Evolutionary conservation across 1,140 invertebrate genomes (phyloP), one percentile per base, ranked within the genome.

Genomic region (Wasmannia auropunctata): DNA sequence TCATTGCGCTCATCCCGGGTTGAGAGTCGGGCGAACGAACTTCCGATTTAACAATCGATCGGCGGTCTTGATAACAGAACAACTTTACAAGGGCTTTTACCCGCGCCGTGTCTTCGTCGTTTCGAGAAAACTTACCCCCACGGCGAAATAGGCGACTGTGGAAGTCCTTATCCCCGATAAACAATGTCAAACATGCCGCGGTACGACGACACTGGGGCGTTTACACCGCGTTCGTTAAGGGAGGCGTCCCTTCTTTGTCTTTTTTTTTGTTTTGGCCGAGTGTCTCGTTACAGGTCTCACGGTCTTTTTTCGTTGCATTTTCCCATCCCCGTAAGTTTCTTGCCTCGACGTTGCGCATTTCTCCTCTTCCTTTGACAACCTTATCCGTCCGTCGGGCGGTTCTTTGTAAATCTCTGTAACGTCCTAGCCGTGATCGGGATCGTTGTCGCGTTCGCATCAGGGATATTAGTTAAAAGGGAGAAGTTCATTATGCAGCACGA

Each of bases 151-250:
- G 60, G 40, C 67, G 67, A 70, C 69, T 74, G 54, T 65, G 62
- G 43, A 58, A 79, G 70, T 86, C 46, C 65, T 74, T 85, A 51
- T 76, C 62, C 62, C 51, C 77, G 87, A 88, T 90, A 90, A 90
- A 91, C 89, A 90, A 91, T 90, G 86, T 90, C 86, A 86, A 84
- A 84, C 88, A 84, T 90, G 77, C 67, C 81, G 62, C 79, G 83
- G 54, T 60, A 81, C 70, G 72, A 84, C 31, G 88, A 85, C 58
- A 75, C 63, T 65, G 46, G 14, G n/a, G 76, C 67, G 80, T 80
- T 90, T 84, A 84, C 83, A 86, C 72, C 46, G 84, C 77, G 77
- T 80, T 91, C 84, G 88, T 91, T 90, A 90, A 91, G 65, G 83
- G 67, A 31, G 74, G 80, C 43, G 7, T 46, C 34, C 46, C 31